phyloP scores from a whole-genome alignment of 1,140 invertebrate species.

The Meloidogyne exigua region DNA sequence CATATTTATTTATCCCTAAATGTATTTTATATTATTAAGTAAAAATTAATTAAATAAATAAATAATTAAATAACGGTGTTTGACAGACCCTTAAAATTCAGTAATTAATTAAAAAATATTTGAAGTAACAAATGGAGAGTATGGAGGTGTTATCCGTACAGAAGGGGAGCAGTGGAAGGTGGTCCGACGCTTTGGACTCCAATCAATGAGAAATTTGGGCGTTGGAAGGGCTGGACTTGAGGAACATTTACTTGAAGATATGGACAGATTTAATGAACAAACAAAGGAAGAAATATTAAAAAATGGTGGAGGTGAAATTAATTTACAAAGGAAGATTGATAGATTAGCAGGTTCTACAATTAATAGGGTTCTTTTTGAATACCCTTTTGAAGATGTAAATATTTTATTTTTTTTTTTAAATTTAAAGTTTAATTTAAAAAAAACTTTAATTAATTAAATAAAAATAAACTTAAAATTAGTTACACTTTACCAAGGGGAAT shows the following conservation, averaged over 20 bases:
- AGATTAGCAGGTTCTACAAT: background rate
- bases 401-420: background rate
- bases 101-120: background rate
- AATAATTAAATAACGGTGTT: too few relatives aligned
- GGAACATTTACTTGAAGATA: constrained; percentile 16
- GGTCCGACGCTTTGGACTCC: constrained; percentile 8
- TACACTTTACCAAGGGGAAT: too few relatives aligned
- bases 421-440: background rate
- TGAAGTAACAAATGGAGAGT: background rate
- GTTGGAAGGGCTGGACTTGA: constrained; percentile 24
- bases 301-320: background rate
- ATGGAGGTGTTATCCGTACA: constrained; percentile 4
- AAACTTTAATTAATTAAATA: too few relatives aligned
- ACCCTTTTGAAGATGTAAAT: constrained; percentile 6
- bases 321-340: background rate
- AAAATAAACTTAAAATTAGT: too few relatives aligned
- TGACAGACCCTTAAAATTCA: too few relatives aligned
- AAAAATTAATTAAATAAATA: too few relatives aligned
- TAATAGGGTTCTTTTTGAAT: background rate
- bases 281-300: background rate
- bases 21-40: too few relatives aligned
- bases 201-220: constrained; percentile 23
- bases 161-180: constrained; percentile 1
- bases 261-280: background rate
- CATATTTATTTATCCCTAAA: too few relatives aligned